Evolutionary conservation across 2,113 vertebrate genomes (phyloP), one percentile per base, ranked within the genome.

Genomic region (Gopherus flavomarginatus): DNA sequence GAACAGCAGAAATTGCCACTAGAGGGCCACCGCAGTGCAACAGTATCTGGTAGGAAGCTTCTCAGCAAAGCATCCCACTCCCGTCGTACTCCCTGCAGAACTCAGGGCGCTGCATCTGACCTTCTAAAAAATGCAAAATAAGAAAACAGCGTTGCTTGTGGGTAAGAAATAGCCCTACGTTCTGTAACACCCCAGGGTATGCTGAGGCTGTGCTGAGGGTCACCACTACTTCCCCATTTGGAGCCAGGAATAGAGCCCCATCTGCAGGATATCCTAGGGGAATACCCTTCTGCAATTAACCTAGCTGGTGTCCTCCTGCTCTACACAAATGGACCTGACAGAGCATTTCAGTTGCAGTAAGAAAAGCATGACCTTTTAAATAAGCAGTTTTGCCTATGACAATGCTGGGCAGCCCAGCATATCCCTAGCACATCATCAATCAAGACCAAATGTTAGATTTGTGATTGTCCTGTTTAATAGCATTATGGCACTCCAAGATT

Each of bases 391-490:
- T 96, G 38, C 88, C 53, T 81, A 12, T 49, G 83, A 78, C 22
- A 59, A 72, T 7, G 26, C 86, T 95, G 83, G 81, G 85, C 90
- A 88, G 79, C 78, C 81, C 88, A 89, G 85, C 87, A 49, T 83
- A 79, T 86, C 52, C 21, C 38, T 95, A 75, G 85, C 83, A 72
- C 49, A 81, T 47, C 96, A 94, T 96, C 94, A 94, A 97, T 96
- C 91, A 96, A 84, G 85, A 87, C 79, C 59, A 90, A 97, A 85
- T 0, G 5, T 19, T 86, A 69, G 86, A 81, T 84, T 95, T 91
- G 77, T n/a, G 75, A 50, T 88, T 0, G 0, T 81, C 53, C 31
- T 77, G 7, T 92, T 97, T 94, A 96, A 93, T 57, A 82, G 94
- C 86, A 85, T 95, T 92, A 94, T 29, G 77, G 88, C 92, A 94